Evolutionary conservation across 2,113 vertebrate species (phyloP), one percentile per base, ranked within the genome.

Genomic region (Lampris incognitus): DNA sequence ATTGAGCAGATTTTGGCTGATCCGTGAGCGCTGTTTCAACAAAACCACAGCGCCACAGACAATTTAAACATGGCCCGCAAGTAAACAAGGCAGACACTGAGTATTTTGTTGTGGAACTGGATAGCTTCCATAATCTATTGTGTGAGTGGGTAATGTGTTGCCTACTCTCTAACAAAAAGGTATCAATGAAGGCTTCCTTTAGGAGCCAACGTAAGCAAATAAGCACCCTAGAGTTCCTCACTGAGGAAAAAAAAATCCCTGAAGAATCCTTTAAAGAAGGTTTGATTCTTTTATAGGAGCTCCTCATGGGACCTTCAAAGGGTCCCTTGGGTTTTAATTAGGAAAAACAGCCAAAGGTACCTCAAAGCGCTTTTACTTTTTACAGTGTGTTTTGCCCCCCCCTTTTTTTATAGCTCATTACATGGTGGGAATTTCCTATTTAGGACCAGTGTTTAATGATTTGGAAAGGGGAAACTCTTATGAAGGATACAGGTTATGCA

Each of bases 61-160:
- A 51, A 39, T 66, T 13, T 40, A 1, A 40, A 37, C 56, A 9
- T 1, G 6, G 41, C 0, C 8, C 39, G 44, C 58, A 10, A 36
- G 74, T 3, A 69, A 59, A 81, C 80, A 78, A 58, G 72, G 62
- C 0, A 1, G 41, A 81, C 79, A 85, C n/a, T 73, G 74, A 67
- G 42, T 49, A 42, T 38, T 81, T 76, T 79, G 68, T 85, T 66
- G 51, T 49, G 66, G 36, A 73, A 6, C 49, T 78, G 82, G 76
- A 85, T 48, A 48, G 44, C 7, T 2, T 78, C 82, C 84, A 73
- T 57, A 24, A 37, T 41, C 57, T 5, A 58, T 13, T 61, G 40
- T 61, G 59, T n/a, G 60, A 42, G 40, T 6, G 3, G 2, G 38
- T 62, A 49, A 56, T 42, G 11, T 10, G 55, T 77, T 58, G 38